These are phyloP conservation scores for Dasyornis broadbenti DNA, from an alignment of 2,113 vertebrate species.

Conservation along the genomic window DNA sequence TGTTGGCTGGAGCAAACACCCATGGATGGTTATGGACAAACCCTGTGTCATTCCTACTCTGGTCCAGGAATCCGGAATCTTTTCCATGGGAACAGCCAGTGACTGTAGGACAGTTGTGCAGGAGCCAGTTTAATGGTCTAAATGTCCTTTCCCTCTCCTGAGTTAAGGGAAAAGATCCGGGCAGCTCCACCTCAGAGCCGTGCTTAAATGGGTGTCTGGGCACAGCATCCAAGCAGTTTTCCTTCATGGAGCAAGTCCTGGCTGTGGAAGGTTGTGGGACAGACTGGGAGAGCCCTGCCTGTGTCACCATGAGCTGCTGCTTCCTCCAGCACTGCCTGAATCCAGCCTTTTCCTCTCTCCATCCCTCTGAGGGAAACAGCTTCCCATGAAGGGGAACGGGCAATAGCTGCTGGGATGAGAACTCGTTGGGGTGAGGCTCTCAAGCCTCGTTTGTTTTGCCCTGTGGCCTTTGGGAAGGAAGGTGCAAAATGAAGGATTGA, in stretches of 20 bases:
- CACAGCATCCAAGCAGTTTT: not conserved
- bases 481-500: not conserved
- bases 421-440: not conserved
- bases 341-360: not conserved
- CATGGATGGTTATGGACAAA: not conserved
- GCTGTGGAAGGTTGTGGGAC: not conserved
- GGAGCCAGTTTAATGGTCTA: not conserved
- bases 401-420: not conserved
- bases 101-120: not conserved
- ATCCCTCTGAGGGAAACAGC: not conserved
- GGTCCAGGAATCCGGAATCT: not conserved
- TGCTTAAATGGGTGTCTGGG: not conserved
- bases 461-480: not conserved
- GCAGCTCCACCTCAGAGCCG: not conserved
- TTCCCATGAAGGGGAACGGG: not conserved
- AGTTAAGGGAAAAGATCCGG: not conserved
- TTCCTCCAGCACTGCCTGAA: not conserved
- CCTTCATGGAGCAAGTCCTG: not conserved
- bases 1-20: not conserved
- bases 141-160: not conserved
- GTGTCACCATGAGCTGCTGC: not conserved
- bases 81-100: not conserved
- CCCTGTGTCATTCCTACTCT: not conserved
- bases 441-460: slow-evolving; percentile 8
- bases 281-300: not conserved